These are phyloP conservation scores for Xiphophorus couchianus DNA, from an alignment of 2,113 vertebrate genomes.

Conservation along the genomic window DNA sequence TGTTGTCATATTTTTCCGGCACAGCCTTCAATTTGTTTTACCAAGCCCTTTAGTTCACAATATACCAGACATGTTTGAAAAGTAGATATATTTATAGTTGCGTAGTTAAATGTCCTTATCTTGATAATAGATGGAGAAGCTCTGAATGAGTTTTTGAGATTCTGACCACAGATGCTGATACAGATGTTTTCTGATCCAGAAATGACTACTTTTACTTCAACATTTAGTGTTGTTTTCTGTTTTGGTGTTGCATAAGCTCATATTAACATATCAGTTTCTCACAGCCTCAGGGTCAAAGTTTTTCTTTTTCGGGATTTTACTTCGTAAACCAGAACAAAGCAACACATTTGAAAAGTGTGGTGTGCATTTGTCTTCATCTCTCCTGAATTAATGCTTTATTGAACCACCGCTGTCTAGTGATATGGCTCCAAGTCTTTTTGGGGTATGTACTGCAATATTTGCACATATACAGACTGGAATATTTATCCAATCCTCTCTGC, in stretches of 20 bases:
- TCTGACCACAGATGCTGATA: too few relatives aligned
- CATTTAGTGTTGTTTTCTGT: neutral
- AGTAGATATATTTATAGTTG: slow-evolving; percentile 1
- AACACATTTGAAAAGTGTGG: too few relatives aligned
- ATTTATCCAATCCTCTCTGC: too few relatives aligned
- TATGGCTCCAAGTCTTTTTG: too few relatives aligned
- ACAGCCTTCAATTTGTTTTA: neutral
- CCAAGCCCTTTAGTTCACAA: slow-evolving; percentile 2
- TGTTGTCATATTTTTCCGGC: slow-evolving; percentile 1
- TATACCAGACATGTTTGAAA: neutral
- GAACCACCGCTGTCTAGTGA: too few relatives aligned
- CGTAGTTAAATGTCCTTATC: neutral
- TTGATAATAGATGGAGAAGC: neutral
- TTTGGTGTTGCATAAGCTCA: neutral
- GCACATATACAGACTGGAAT: too few relatives aligned
- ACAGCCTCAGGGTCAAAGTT: too few relatives aligned
- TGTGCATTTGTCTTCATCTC: too few relatives aligned
- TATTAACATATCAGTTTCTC: neutral
- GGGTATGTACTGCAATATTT: too few relatives aligned
- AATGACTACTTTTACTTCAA: neutral
- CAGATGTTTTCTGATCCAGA: neutral
- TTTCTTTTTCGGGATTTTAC: too few relatives aligned
- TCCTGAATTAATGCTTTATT: too few relatives aligned
- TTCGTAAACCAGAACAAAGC: too few relatives aligned
- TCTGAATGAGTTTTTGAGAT: neutral